Evolutionary conservation across 2,797 vertebrate species (phyloP), one percentile per base, ranked within the genome.

Genomic region (Phaenicophaeus curvirostris): DNA sequence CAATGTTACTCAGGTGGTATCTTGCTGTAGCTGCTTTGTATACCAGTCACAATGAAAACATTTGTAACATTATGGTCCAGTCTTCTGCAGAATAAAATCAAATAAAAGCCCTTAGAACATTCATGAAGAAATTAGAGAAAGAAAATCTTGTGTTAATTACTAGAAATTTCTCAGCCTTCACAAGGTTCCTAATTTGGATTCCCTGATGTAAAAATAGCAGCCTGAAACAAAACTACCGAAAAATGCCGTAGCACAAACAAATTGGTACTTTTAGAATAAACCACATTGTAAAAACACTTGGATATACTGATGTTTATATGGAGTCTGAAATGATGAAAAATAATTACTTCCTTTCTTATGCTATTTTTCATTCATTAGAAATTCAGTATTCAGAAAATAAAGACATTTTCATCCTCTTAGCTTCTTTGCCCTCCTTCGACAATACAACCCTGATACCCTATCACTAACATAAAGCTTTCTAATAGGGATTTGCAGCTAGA

Each of bases 361-460:
- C 6, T 53, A 39, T 23, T 75, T 90, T 74, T 87, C 23, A 62
- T 81, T 62, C 59, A 28, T 73, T 71, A 77, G 31, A 39, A 93
- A 79, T 71, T 73, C 73, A 90, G 76, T 66, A 87, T 46, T 87
- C 44, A 61, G 31, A 84, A 88, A 90, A 80, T 30, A 91, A 86
- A 84, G n/a, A 35, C 15, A 90, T 65, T 86, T 30, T 37, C 31
- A 11, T 44, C 28, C 35, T 73, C 16, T 63, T 48, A 66, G 16
- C 18, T 41, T 59, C 35, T 73, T 61, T 94, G 13, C 21, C 41
- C 11, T 81, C 65, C 77, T 61, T 71, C 95, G 42, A 76, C 33
- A 88, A 69, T 37, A 41, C 31, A 88, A 13, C 6, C 13, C 35
- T 46, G 33, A n/a, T 58, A 67, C 15, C 6, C 28, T 71, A 86